These are phyloP conservation scores for Hydropsyche betteni DNA, from an alignment of 2,888 invertebrate genomes.

Conservation along the genomic window DNA sequence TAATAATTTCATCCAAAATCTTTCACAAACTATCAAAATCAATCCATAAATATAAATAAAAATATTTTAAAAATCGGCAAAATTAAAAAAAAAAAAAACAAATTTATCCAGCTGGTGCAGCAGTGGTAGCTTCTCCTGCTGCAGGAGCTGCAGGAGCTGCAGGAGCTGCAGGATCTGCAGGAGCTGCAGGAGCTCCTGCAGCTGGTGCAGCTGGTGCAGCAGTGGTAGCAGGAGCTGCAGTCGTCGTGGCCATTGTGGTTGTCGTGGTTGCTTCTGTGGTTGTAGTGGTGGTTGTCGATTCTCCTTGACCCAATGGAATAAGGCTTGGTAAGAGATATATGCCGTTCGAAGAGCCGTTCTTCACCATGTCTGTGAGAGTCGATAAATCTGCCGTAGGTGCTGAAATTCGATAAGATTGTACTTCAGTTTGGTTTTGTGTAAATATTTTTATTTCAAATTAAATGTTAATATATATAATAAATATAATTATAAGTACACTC, in stretches of 20 bases:
- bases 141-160: conserved; percentile 33
- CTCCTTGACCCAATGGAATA: conserved; percentile 25
- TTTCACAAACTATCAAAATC: too few relatives aligned
- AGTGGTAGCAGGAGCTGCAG: conserved; percentile 15
- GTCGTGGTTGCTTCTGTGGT: conserved; percentile 13
- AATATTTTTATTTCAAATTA: too few relatives aligned
- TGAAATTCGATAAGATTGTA: conserved; percentile 25
- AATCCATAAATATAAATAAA: too few relatives aligned
- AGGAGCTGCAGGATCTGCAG: conserved; percentile 36
- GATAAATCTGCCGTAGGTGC: conserved; percentile 43
- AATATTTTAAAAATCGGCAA: too few relatives aligned
- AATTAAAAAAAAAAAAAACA: too few relatives aligned
- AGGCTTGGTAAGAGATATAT: conserved; percentile 41
- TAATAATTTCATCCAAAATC: too few relatives aligned
- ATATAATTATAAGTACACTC: too few relatives aligned
- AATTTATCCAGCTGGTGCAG: conserved; percentile 31
- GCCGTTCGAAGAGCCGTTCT: not conserved
- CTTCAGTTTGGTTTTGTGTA: too few relatives aligned
- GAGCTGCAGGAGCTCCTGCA: conserved; percentile 37
- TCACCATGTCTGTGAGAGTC: conserved; percentile 30
- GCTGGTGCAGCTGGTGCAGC: conserved; percentile 31
- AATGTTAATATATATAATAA: too few relatives aligned
- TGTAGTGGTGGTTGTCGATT: conserved; percentile 23
- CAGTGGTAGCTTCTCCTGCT: conserved; percentile 21
- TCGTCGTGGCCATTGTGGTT: conserved; percentile 4